Percentiles rank a stretch among this genome's conserved stretches.
phyloP scores from a whole-genome alignment of 37 sponge, comb jelly and placozoan genomes.

The Eunapius fragilis region DNA sequence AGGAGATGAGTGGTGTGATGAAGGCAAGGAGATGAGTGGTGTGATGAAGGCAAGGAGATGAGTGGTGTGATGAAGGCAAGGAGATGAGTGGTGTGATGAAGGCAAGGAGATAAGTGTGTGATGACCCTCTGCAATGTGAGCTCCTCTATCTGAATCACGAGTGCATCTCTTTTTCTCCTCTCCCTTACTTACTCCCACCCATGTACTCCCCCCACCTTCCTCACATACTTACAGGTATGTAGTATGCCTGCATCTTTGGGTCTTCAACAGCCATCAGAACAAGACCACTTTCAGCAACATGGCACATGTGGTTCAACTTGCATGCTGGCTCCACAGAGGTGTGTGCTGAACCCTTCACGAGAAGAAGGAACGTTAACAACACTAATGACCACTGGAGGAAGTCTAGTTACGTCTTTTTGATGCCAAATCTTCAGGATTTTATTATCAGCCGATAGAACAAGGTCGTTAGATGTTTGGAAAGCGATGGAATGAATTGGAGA shows the following conservation, averaged over 20 bases:
- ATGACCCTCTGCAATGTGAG: too few relatives aligned
- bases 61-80: too few relatives aligned
- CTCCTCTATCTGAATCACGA: not conserved
- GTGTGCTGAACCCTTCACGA: conserved; percentile 79
- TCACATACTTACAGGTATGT: conserved; percentile 74
- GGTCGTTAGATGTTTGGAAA: conserved; percentile 61
- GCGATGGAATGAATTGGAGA: conserved; percentile 85
- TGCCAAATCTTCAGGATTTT: conserved; percentile 92
- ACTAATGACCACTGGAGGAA: not conserved
- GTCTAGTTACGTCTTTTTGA: conserved; percentile 55
- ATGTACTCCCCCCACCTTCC: not conserved
- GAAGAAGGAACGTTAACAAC: not conserved
- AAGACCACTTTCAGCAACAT: conserved; percentile 68
- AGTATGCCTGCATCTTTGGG: conserved; percentile 82
- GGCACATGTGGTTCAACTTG: conserved; percentile 69
- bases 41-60: too few relatives aligned
- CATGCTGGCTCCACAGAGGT: conserved; percentile 83
- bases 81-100: too few relatives aligned
- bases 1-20: too few relatives aligned
- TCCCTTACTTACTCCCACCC: not conserved
- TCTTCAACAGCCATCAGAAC: conserved; percentile 85
- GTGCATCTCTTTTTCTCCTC: not conserved
- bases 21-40: too few relatives aligned
- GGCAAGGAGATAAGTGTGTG: too few relatives aligned
- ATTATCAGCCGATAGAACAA: conserved; percentile 85